Percentiles rank a stretch among this genome's conserved stretches.
phyloP scores from a whole-genome alignment of 2,113 vertebrate species.

The Mus musculus region DNA sequence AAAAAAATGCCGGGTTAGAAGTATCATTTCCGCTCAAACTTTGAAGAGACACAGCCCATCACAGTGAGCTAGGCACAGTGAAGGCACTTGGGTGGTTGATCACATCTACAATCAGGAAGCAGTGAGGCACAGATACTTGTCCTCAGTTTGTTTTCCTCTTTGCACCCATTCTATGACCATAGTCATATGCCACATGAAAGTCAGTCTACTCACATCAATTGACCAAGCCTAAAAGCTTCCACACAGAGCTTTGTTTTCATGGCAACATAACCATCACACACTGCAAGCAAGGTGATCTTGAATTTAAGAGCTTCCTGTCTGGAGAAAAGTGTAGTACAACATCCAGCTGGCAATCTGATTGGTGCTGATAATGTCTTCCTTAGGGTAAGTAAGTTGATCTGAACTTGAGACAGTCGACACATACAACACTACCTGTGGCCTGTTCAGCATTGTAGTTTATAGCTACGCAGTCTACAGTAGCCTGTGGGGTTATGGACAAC shows the following conservation, averaged over 20 bases:
- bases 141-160: background rate
- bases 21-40: background rate
- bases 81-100: too few relatives aligned
- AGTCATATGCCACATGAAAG: background rate
- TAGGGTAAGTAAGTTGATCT: background rate
- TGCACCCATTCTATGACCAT: accelerated
- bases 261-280: too few relatives aligned
- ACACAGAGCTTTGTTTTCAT: too few relatives aligned
- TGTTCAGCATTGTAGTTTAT: too few relatives aligned
- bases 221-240: background rate
- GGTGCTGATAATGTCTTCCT: background rate
- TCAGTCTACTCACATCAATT: background rate
- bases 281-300: background rate
- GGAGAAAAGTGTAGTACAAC: accelerated
- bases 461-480: background rate
- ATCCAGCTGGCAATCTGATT: background rate
- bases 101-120: background rate
- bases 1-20: background rate
- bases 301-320: too few relatives aligned
- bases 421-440: background rate
- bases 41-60: too few relatives aligned
- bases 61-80: background rate
- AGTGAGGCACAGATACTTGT: background rate
- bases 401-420: background rate
- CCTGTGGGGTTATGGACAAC: background rate